phyloP scores from a whole-genome alignment of 2,113 vertebrate genomes.

The Arothron firmamentum region DNA sequence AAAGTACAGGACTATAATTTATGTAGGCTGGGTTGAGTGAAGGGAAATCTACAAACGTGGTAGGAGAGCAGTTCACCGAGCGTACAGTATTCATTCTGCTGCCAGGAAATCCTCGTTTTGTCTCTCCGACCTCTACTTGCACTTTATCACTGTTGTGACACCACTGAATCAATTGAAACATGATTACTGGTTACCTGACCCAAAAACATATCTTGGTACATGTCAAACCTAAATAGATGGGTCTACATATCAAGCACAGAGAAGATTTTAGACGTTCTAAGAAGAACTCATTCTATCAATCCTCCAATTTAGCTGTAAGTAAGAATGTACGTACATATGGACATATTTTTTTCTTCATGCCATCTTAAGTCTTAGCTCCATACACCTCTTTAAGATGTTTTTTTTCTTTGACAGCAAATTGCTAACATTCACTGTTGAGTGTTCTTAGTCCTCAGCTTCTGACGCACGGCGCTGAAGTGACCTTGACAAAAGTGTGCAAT shows the following conservation, averaged over 20 bases:
- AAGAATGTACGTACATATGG: too few relatives aligned
- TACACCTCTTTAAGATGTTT: too few relatives aligned
- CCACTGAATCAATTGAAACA: background rate
- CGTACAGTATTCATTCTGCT: slow-evolving; percentile 23
- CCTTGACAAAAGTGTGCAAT: slow-evolving; percentile 1
- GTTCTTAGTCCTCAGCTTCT: too few relatives aligned
- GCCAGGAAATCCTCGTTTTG: slow-evolving; percentile 56
- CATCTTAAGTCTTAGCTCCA: too few relatives aligned
- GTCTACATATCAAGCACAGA: too few relatives aligned
- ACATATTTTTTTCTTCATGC: too few relatives aligned
- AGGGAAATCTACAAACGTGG: slow-evolving; percentile 22
- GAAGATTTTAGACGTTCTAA: too few relatives aligned
- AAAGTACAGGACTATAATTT: slow-evolving; percentile 8
- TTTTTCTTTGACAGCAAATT: too few relatives aligned
- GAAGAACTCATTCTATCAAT: too few relatives aligned
- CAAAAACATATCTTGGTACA: background rate
- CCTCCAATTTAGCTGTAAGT: too few relatives aligned
- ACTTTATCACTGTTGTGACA: slow-evolving; percentile 10
- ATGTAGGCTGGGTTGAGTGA: slow-evolving; percentile 20
- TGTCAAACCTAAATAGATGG: too few relatives aligned
- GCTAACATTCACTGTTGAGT: background rate
- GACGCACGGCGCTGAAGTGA: background rate
- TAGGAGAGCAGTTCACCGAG: slow-evolving; percentile 25
- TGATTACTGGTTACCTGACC: background rate
- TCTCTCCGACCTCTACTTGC: slow-evolving; percentile 22